These are phyloP conservation scores for Luscinia luscinia DNA, from an alignment of 2,797 vertebrate species.

Conservation along the genomic window DNA sequence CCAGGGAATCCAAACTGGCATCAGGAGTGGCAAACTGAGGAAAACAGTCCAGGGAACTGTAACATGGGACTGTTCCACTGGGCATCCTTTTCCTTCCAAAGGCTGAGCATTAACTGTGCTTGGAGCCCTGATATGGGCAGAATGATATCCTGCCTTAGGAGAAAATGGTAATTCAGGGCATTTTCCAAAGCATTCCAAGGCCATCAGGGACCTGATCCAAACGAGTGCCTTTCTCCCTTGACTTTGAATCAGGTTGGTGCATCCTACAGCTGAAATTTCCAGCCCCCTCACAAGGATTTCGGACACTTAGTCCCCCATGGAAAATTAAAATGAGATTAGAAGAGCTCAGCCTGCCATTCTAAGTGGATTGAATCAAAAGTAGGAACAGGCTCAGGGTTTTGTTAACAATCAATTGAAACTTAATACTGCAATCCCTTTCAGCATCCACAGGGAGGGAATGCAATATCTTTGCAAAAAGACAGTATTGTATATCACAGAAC, in stretches of 20 bases:
- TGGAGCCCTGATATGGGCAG: background rate
- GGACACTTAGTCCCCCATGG: constrained; percentile 30
- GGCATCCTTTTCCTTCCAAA: background rate
- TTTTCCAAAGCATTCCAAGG: background rate
- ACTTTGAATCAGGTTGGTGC: background rate
- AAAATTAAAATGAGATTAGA: constrained; percentile 70
- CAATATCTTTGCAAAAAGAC: constrained; percentile 52
- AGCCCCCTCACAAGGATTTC: constrained; percentile 17
- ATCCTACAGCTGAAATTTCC: constrained; percentile 20
- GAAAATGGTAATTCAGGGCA: background rate
- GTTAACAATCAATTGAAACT: constrained; percentile 63
- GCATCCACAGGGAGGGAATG: constrained; percentile 57
- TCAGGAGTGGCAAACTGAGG: background rate
- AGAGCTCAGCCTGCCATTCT: constrained; percentile 52
- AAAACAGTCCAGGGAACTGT: background rate
- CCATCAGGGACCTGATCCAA: background rate
- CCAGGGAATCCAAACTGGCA: background rate
- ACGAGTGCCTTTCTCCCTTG: background rate
- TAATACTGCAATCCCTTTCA: constrained; percentile 47
- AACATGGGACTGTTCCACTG: fast-evolving
- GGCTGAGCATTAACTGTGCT: background rate
- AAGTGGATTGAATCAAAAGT: constrained; percentile 65
- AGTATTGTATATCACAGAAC: constrained; percentile 43
- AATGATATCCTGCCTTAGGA: background rate
- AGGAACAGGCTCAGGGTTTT: constrained; percentile 49